Evolutionary conservation across 1,140 invertebrate genomes (phyloP), one percentile per base, ranked within the genome.

Genomic region (Campoletis sonorensis): DNA sequence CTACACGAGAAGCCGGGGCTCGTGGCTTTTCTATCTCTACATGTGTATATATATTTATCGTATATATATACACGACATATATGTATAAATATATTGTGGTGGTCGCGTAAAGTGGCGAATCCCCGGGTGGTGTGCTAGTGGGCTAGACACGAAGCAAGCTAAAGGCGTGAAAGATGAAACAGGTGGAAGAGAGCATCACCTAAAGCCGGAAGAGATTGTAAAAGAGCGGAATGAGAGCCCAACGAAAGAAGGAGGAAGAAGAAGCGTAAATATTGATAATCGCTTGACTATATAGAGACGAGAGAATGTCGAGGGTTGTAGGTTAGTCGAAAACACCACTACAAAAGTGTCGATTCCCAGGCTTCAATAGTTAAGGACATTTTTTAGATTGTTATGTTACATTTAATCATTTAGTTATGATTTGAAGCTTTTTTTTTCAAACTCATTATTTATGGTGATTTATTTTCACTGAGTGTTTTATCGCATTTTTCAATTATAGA

Each of bases 261-360:
- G 73, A 80, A 84, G 83, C 84, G 87, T 88, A 88, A 90, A 91
- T 91, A 91, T 90, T 90, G 91, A 92, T 92, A 90, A 90, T 90
- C 87, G 83, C 79, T 83, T 82, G 81, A 83, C 82, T 78, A 80
- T 78, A 80, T 51, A 58, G 67, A 33, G 67, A 30, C 7, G 64
- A 33, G 26, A 33, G 30, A 33, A 70, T 27, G 61, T 64, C 13
- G 67, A 70, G 67, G 15, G 67, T 18, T 70, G 21, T 70, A 30
- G 67, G 67, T 70, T 70, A 70, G 67, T 33, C 27, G 30, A 33
- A 70, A 30, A 70, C 13, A 18, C 30, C 67, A 33, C 26, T 70
- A 70, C 16, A 70, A 2, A 33, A 33, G 67, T 70, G 27, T 70
- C 26, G n/a, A 33, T 70, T 33, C 27, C 30, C 30, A 33, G 67